Evolutionary conservation across 2,797 vertebrate species (phyloP).

Genomic region (Australoheros facetus): DNA sequence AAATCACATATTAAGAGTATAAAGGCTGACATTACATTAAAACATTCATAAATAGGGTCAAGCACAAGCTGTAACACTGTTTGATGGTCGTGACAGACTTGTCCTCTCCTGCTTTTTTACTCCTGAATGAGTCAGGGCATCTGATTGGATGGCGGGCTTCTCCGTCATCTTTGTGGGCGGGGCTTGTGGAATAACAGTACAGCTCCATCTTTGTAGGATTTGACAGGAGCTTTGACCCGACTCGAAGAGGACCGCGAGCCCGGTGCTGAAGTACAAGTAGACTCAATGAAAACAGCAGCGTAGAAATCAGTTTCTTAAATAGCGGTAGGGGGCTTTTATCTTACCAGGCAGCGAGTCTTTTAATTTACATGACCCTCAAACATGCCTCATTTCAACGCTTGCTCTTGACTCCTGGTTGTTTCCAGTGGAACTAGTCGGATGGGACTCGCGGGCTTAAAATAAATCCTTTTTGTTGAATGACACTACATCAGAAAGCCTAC

Average conservation of each 20-base stretch:
- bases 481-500: constrained; percentile 63
- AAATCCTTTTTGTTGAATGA: constrained; percentile 79
- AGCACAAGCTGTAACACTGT: background rate
- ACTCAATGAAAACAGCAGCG: constrained; percentile 47
- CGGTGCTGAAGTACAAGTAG: constrained; percentile 45
- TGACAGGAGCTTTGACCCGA: constrained; percentile 82
- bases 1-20: background rate
- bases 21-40: background rate
- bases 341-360: constrained; percentile 8
- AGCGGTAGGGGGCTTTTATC: constrained; percentile 20
- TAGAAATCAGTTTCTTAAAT: constrained; percentile 39
- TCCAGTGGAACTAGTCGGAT: constrained; percentile 64
- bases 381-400: constrained; percentile 61
- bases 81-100: constrained; percentile 5
- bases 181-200: constrained; percentile 65
- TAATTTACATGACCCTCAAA: constrained; percentile 41
- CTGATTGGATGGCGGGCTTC: constrained; percentile 64
- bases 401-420: constrained; percentile 54
- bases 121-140: background rate
- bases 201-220: constrained; percentile 83
- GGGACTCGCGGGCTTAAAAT: constrained; percentile 72
- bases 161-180: constrained; percentile 71
- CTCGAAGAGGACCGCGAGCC: constrained; percentile 66
- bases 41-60: background rate
- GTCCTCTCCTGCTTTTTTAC: constrained; percentile 5